Base-by-base conservation (phyloP, 1,140 invertebrate genomes). In the Cotesia vestalis region DNA sequence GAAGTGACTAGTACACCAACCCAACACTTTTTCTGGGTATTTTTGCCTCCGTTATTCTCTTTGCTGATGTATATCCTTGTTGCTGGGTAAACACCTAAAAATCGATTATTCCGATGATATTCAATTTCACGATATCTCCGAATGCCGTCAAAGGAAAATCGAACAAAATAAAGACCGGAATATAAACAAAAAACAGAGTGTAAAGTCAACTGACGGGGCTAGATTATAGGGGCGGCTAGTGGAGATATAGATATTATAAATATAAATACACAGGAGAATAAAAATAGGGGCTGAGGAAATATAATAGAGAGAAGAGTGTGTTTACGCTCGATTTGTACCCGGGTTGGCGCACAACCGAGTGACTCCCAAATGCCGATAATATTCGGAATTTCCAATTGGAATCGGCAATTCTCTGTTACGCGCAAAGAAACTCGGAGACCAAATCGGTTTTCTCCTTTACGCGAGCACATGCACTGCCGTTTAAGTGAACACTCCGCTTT, bases 111-210 rank as follows among this genome's bases (percentile, higher is more conserved):
- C 14, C 12, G 27, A 40, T 46, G 57, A 69, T 61, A 61, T 69
- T 69, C 55, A 69, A 69, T 69, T 69, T 69, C 14, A 69, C 17
- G 55, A 69, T 69, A 60, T 20, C 46, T 52, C 64, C 46, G 46
- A 60, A 46, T 60, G 38, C 6, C 55, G 34, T 46, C 67, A 27
- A 69, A 40, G 67, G 55, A 60, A 69, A 60, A 38, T 59, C 14
- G 36, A 36, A 34, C 40, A 17, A 53, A 38, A 27, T 11, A 38
- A 38, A 53, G 20, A 46, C 36, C 9, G 17, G 66, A 12, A 57
- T 36, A 46, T 61, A 61, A 62, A 70, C 36, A 61, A 70, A 61
- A 61, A 62, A 62, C 17, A 61, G 62, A 61, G n/a, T 27, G 20
- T 27, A 27, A 53, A 27, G 38, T 51, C 63, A 36, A 66, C 9